Percentiles rank a stretch among this genome's conserved stretches.
Conservation (phyloP, 2,888 invertebrate species). For the Euplagia quadripunctaria region DNA sequence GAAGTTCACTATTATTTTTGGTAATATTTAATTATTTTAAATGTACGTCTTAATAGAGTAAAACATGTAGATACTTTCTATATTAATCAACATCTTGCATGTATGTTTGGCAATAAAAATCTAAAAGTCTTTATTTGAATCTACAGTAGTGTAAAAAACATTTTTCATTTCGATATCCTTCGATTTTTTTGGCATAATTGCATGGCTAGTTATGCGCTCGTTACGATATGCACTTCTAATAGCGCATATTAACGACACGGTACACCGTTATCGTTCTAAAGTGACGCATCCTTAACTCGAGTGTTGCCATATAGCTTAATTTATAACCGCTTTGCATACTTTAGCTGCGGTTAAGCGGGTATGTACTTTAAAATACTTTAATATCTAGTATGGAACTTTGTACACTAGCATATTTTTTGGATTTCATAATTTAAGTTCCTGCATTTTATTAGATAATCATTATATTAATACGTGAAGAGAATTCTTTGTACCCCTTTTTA, state of each 20-base stretch:
- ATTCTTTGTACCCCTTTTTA: too few species aligned
- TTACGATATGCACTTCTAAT: slow-evolving; percentile 17
- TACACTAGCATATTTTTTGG: background rate
- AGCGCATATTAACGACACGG: slow-evolving; percentile 2
- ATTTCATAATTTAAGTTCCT: background rate
- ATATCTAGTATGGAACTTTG: background rate
- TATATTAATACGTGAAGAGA: too few species aligned
- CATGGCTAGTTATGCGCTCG: background rate
- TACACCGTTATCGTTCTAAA: slow-evolving; percentile 7
- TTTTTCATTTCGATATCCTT: too few species aligned
- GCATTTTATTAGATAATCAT: too few species aligned
- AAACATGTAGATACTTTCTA: too few species aligned
- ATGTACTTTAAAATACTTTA: slow-evolving; percentile 14
- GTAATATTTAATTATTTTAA: too few species aligned
- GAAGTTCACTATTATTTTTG: too few species aligned
- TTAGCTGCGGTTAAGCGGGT: background rate
- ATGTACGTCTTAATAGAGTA: too few species aligned
- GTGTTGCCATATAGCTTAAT: slow-evolving; percentile 19
- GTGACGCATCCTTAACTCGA: slow-evolving; percentile 17
- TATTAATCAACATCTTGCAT: too few species aligned
- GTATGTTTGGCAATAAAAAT: too few species aligned
- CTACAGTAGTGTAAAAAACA: too few species aligned
- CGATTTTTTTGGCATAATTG: background rate
- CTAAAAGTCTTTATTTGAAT: too few species aligned
- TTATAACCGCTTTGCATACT: slow-evolving; percentile 20